Conservation (phyloP, 1,140 invertebrate genomes). For the Pomacea maculata region DNA sequence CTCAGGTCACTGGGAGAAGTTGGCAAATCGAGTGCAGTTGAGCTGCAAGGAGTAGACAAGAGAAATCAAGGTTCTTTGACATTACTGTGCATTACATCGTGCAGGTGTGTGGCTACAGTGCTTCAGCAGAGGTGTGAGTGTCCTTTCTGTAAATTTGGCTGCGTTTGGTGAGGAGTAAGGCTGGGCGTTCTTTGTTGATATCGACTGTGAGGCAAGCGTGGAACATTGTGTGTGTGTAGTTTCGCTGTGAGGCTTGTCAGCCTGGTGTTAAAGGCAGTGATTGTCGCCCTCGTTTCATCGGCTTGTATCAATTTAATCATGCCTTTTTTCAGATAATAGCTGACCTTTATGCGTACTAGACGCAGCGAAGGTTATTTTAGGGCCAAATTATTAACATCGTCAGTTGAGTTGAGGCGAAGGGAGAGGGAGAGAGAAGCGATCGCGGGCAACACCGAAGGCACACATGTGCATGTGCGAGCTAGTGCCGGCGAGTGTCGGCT, state of each 20-base stretch:
- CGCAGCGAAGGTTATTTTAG: constrained; percentile 1
- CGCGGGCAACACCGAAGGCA: neutral
- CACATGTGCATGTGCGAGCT: constrained; percentile 5
- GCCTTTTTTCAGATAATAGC: constrained; percentile 4
- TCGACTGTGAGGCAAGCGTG: constrained; percentile 1
- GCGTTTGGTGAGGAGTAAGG: constrained; percentile 13
- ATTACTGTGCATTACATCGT: constrained; percentile 2
- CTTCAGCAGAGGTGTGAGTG: constrained; percentile 4
- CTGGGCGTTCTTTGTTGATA: constrained; percentile 23
- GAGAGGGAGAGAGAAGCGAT: neutral
- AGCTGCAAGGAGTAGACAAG: constrained; percentile 16
- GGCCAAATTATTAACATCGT: neutral
- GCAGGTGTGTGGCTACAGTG: constrained; percentile 19
- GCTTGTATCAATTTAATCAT: constrained; percentile 18
- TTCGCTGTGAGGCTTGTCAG: constrained; percentile 11
- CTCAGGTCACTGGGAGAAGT: constrained; percentile 26
- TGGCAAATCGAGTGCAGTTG: constrained; percentile 25
- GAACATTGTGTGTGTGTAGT: too few species aligned
- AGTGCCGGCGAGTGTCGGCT: constrained; percentile 15
- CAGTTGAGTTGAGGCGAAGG: neutral
- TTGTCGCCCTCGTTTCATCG: constrained; percentile 1
- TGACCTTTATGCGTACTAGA: neutral
- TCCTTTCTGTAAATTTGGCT: constrained; percentile 11
- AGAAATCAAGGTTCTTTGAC: constrained; percentile 7
- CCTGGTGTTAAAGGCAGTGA: constrained; percentile 4